Base-by-base conservation (phyloP, 2,888 invertebrate genomes). In the Zaprionus obscuricornis region DNA sequence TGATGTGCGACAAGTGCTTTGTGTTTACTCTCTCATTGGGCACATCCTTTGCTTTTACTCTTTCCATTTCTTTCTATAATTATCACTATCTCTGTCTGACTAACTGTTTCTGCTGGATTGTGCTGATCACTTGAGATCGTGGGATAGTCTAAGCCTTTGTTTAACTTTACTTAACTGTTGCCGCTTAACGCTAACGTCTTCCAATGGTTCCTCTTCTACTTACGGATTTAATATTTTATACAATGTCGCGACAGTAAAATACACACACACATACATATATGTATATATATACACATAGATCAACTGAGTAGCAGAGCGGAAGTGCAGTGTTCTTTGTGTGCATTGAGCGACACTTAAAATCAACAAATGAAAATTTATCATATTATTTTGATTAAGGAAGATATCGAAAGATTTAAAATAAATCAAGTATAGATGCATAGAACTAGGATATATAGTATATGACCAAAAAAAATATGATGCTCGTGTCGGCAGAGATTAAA, bases 121-220 rank as follows among this genome's bases (percentile, higher is more conserved):
- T 13, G 11, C 3, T 8, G 52, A 27, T 16, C 37, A 20, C 16
- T 40, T 26, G 62, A 72, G 56, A n/a, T n/a, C 67, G 76, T 73
- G 76, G 72, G 72, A 75, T 49, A 47, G 27, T 14, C 37, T 43
- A 68, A 66, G 39, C 66, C 56, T 62, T 68, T 74, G 65, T 74
- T 74, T 73, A 69, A 74, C 74, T 74, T 77, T 74, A 62, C 69
- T 77, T 69, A 66, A 73, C 65, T 47, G 66, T 68, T 65, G 31
- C 17, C 37, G 33, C 37, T n/a, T 13, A 50, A 47, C 29, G 36
- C 22, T 7, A 10, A 13, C 13, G 2, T 10, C 7, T 7, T 27
- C 8, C 27, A 4, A 18, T 3, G n/a, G n/a, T 31, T 14, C 14
- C 22, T 8, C 7, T 29, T 33, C 10, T 33, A 22, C 20, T 24